Base-by-base conservation (phyloP, 2,113 vertebrate genomes). In the Arvicanthis niloticus region DNA sequence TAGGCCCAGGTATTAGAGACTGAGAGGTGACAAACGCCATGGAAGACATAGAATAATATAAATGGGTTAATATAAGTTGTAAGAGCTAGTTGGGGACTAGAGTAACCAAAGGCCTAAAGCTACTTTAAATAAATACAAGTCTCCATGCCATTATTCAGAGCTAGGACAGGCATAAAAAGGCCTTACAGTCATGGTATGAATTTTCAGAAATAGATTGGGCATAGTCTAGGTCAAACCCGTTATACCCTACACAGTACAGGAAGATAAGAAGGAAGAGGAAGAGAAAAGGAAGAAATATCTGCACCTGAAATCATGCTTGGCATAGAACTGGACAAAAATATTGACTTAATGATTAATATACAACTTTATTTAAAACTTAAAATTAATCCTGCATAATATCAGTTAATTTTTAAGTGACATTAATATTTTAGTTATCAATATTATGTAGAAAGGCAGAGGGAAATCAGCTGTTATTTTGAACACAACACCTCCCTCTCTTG, bases 131-230 rank as follows among this genome's bases (percentile, higher is more conserved):
- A 67, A 31, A 67, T 67, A 31, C 13, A 51, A 11, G 26, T 67
- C 65, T 67, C 65, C 65, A 31, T 67, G 26, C 29, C 65, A 67
- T 67, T 67, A 67, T 67, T 67, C 62, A 67, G 65, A 67, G 65
- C 10, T 31, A 31, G 65, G 65, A 67, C 29, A 5, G 29, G 29
- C 62, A 65, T 65, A 9, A 9, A 26, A 65, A 65, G 62, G 62
- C 24, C 62, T 26, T 67, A 67, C 65, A 31, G 29, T 67, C 65
- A 13, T 31, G 12, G 65, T 67, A 31, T 65, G 51, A 67, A 40
- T 78, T 42, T 75, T 93, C 82, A 85, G 73, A 94, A 95, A 89
- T 99, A 95, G 99, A 99, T 95, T 99, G 99, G 67, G 99, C 99
- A 3, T 31, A 45, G n/a, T 85, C 99, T 77, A 99, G 96, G 89